phyloP scores from a whole-genome alignment of 2,888 invertebrate species.

The Cremastobaeus sp. region DNA sequence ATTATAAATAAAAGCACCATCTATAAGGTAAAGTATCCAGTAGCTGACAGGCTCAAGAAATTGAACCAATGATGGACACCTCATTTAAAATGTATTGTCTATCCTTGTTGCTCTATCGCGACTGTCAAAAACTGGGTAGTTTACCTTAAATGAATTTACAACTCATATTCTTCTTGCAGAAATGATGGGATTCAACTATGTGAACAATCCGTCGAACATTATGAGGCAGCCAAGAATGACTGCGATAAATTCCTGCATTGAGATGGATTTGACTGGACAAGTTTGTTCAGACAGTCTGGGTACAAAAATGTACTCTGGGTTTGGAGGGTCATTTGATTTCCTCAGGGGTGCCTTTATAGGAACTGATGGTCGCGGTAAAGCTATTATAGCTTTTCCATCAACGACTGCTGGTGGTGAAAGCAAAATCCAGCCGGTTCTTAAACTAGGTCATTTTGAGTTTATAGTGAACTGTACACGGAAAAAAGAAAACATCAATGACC shows the following conservation, averaged over 20 bases:
- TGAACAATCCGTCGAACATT: conserved; percentile 80
- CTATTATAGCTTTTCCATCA: conserved; percentile 94
- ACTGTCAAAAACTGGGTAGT: too few relatives aligned
- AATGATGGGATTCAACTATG: conserved; percentile 80
- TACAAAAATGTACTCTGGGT: conserved; percentile 87
- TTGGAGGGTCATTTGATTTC: conserved; percentile 97
- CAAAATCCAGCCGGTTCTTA: conserved; percentile 91
- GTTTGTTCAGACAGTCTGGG: conserved; percentile 81
- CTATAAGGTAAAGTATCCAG: too few relatives aligned
- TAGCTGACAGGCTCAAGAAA: too few relatives aligned
- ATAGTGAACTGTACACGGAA: background rate
- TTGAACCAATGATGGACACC: too few relatives aligned
- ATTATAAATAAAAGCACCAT: background rate
- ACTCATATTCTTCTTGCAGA: conserved; percentile 70
- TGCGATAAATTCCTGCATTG: conserved; percentile 84
- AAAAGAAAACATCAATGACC: background rate
- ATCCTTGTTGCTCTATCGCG: too few relatives aligned
- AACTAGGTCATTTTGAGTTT: conserved; percentile 82
- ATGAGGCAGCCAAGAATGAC: conserved; percentile 82
- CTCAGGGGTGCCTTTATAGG: conserved; percentile 93
- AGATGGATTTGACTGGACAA: conserved; percentile 84
- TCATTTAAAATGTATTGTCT: too few relatives aligned
- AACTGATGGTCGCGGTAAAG: conserved; percentile 91
- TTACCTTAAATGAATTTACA: background rate
- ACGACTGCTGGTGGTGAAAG: conserved; percentile 87